Evolutionary conservation across 2,113 vertebrate genomes (phyloP).

Genomic region (Festucalex cinctus): DNA sequence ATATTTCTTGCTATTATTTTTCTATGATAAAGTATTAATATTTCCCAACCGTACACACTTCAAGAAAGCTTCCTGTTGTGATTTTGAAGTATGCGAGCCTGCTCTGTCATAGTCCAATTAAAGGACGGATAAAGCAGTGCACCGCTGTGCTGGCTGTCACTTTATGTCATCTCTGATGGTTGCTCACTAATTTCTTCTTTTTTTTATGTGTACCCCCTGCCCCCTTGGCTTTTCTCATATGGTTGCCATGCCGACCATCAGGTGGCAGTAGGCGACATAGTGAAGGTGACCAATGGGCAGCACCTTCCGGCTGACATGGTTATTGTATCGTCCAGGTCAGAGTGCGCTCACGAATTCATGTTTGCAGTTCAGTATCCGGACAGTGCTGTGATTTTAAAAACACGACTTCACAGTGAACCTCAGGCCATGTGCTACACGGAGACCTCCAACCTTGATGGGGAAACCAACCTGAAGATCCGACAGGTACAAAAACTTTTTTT

Average conservation of each 20-base stretch:
- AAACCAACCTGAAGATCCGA: slow-evolving; percentile 97
- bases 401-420: slow-evolving; percentile 82
- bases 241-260: slow-evolving; percentile 76
- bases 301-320: slow-evolving; percentile 97
- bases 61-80: not conserved
- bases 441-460: slow-evolving; percentile 97
- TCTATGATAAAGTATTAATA: not conserved
- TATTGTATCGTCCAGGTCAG: slow-evolving; percentile 97
- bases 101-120: slow-evolving; percentile 1
- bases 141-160: slow-evolving; percentile 33
- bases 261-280: slow-evolving; percentile 98
- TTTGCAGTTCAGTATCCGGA: not conserved
- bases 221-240: slow-evolving; percentile 40
- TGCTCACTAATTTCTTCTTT: slow-evolving; percentile 33
- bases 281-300: slow-evolving; percentile 97
- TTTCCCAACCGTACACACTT: not conserved
- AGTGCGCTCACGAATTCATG: slow-evolving; percentile 29
- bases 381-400: not conserved
- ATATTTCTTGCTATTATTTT: too few relatives aligned
- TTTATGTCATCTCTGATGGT: slow-evolving; percentile 15
- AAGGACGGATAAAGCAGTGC: slow-evolving; percentile 7
- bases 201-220: not conserved
- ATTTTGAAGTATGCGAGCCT: not conserved
- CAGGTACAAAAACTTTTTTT: slow-evolving; percentile 75
- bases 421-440: slow-evolving; percentile 98